These are phyloP conservation scores for Larimichthys crocea DNA, from an alignment of 2,113 vertebrate genomes.

Conservation along the genomic window DNA sequence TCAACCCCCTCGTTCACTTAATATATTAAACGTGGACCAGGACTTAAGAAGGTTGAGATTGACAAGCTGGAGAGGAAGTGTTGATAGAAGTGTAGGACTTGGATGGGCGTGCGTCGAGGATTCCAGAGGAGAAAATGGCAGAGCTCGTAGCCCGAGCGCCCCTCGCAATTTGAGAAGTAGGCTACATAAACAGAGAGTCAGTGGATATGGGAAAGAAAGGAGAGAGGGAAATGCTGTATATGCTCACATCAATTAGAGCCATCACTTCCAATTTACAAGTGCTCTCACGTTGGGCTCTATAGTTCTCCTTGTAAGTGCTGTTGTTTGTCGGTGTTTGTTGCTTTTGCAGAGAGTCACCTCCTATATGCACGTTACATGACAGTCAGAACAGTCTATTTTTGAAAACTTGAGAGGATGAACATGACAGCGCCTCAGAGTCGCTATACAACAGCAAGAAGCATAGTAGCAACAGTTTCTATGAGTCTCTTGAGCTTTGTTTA, in stretches of 20 bases:
- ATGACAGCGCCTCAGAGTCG: constrained; percentile 5
- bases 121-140: constrained; percentile 67
- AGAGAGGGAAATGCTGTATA: constrained; percentile 44
- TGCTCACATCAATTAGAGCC: constrained; percentile 62
- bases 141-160: constrained; percentile 75
- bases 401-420: constrained; percentile 46
- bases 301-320: constrained; percentile 60
- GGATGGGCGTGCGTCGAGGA: constrained; percentile 44
- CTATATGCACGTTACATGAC: constrained; percentile 49
- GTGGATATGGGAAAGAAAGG: constrained; percentile 43
- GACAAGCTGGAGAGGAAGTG: constrained; percentile 58
- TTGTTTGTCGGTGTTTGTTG: constrained; percentile 58
- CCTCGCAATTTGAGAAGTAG: constrained; percentile 68
- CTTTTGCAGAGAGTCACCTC: constrained; percentile 57
- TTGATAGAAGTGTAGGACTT: constrained; percentile 50
- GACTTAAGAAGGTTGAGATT: constrained; percentile 43
- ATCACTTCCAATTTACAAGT: constrained; percentile 62
- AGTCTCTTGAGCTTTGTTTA: not conserved
- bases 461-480: not conserved
- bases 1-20: constrained; percentile 51
- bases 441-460: constrained; percentile 1
- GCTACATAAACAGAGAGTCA: constrained; percentile 52
- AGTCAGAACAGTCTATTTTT: constrained; percentile 56
- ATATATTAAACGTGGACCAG: constrained; percentile 50
- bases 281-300: constrained; percentile 46